A percentile compares a stretch with the other conserved stretches of the same genome.
Conservation (phyloP, 2,113 vertebrate species). For the Hypanus sabinus region DNA sequence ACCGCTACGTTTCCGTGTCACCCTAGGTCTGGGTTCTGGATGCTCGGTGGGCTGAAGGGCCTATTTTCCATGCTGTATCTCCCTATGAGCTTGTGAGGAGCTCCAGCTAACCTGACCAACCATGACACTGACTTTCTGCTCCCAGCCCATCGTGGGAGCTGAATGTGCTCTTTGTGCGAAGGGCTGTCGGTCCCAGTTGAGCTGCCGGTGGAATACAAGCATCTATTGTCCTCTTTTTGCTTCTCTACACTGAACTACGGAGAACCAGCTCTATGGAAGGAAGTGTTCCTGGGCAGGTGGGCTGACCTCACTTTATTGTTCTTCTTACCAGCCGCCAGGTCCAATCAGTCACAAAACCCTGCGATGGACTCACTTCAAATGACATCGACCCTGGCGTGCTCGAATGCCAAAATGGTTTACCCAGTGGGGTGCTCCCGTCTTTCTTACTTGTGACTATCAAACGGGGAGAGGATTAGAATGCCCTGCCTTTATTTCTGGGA, state of each 20-base stretch:
- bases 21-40: too few species aligned
- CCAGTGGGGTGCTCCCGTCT: background rate
- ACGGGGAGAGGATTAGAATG: background rate
- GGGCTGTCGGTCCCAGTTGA: background rate
- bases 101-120: background rate
- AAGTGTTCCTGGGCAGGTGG: background rate
- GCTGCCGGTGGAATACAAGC: background rate
- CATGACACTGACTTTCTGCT: background rate
- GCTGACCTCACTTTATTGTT: background rate
- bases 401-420: background rate
- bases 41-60: too few species aligned
- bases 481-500: background rate
- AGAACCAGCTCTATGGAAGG: background rate
- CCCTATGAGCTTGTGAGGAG: background rate
- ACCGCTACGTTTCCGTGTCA: too few species aligned
- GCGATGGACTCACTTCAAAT: background rate
- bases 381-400: too few species aligned
- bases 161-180: background rate
- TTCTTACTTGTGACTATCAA: background rate
- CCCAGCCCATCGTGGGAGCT: background rate
- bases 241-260: background rate
- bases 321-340: background rate
- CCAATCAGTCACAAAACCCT: background rate
- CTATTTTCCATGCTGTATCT: too few species aligned
- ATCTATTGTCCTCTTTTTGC: conserved; percentile 1